Conservation (phyloP, 2,888 invertebrate species). For the Apamea crenata region DNA sequence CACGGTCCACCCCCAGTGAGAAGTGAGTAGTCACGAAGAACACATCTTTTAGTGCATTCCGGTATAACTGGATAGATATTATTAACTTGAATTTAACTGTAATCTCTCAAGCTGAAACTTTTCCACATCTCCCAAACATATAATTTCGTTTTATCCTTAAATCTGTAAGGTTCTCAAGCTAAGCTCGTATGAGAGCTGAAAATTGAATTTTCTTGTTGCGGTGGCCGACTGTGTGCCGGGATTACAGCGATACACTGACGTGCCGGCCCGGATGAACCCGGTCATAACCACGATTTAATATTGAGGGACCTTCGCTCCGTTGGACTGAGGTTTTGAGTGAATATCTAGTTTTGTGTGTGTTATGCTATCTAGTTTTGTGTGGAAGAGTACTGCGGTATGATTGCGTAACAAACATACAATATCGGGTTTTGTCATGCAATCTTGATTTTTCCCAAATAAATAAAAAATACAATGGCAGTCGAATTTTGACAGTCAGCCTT, state of each 20-base stretch:
- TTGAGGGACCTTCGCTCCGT: not conserved
- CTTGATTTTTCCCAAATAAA: not conserved
- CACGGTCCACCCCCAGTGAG: not conserved
- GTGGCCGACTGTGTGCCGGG: slow-evolving; percentile 13
- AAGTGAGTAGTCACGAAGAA: not conserved
- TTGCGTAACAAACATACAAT: not conserved
- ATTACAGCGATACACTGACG: slow-evolving; percentile 30
- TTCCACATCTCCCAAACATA: slow-evolving; percentile 2
- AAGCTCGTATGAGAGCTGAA: slow-evolving; percentile 37
- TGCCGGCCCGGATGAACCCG: slow-evolving; percentile 14
- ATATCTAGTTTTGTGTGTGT: not conserved
- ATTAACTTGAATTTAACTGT: slow-evolving; percentile 11
- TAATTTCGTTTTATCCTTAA: slow-evolving; percentile 35
- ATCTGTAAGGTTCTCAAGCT: slow-evolving; percentile 18
- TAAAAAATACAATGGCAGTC: not conserved
- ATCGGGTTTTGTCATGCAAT: not conserved
- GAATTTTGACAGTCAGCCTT: not conserved
- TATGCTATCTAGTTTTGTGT: not conserved
- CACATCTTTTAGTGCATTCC: not conserved
- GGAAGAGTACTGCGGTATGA: not conserved
- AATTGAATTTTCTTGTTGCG: slow-evolving; percentile 63
- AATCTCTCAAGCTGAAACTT: slow-evolving; percentile 2
- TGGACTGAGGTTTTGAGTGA: not conserved
- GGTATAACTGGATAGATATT: not conserved
- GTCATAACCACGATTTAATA: slow-evolving; percentile 3